Percentiles rank a stretch among this genome's conserved stretches.
Conservation (phyloP, 1,140 invertebrate genomes). For the Fopius arisanus region DNA sequence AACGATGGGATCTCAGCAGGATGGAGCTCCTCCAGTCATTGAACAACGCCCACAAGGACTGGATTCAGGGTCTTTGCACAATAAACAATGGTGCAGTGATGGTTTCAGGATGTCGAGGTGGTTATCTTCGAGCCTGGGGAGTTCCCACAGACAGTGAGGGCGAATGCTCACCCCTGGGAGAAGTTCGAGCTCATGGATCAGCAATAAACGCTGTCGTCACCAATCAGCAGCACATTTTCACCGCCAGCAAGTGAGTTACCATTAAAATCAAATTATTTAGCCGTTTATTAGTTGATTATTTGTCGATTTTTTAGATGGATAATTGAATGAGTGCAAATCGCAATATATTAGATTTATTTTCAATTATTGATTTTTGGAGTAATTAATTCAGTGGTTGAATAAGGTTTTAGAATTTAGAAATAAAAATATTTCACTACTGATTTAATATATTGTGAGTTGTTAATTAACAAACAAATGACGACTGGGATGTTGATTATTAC, state of each 20-base stretch:
- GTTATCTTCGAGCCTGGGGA: conserved; percentile 70
- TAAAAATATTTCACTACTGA: neutral
- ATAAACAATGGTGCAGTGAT: conserved; percentile 70
- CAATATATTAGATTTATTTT: too few species aligned
- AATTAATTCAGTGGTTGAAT: conserved; percentile 18
- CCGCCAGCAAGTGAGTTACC: conserved; percentile 74
- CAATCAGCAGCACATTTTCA: conserved; percentile 79
- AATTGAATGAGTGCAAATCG: neutral
- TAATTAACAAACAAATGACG: conserved; percentile 13
- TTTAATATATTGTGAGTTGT: neutral
- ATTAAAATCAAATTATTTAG: conserved; percentile 4
- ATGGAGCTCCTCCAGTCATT: conserved; percentile 77
- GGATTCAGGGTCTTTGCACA: conserved; percentile 82
- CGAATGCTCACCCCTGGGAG: conserved; percentile 71
- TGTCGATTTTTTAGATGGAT: too few species aligned
- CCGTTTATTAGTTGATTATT: conserved; percentile 1
- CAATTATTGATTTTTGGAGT: too few species aligned
- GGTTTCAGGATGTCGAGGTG: conserved; percentile 81
- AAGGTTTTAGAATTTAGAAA: too few species aligned
- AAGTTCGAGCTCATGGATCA: conserved; percentile 77
- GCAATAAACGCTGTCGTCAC: conserved; percentile 81
- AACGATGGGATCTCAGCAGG: conserved; percentile 82
- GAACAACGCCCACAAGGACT: conserved; percentile 89
- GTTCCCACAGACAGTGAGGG: conserved; percentile 55
- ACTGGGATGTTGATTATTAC: conserved; percentile 57